Evolutionary conservation across 2,113 vertebrate genomes (phyloP).

Genomic region (Pteronura brasiliensis): DNA sequence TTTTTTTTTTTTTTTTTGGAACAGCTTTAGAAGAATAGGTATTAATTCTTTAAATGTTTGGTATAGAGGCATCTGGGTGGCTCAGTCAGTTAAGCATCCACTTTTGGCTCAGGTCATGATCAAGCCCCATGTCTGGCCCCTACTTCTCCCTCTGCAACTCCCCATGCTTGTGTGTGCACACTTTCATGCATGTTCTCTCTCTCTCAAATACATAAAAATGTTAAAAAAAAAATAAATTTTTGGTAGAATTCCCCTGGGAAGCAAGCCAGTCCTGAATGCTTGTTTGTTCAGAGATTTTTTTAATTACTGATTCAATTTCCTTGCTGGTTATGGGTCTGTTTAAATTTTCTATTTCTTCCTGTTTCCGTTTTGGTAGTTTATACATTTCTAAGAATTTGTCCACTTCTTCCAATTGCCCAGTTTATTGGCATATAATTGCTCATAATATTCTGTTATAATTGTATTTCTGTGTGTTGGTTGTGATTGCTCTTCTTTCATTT

Average conservation of each 20-base stretch:
- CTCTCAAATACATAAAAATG: too few species aligned
- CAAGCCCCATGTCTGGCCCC: too few species aligned
- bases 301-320: background rate
- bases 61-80: too few species aligned
- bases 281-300: background rate
- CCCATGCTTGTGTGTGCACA: too few species aligned
- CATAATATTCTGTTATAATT: background rate
- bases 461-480: too few species aligned
- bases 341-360: background rate
- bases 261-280: background rate
- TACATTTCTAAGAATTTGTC: background rate
- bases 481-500: too few species aligned
- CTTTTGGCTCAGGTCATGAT: too few species aligned
- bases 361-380: background rate
- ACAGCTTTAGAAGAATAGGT: background rate
- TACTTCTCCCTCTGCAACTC: too few species aligned
- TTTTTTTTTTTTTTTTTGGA: background rate
- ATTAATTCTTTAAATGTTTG: background rate
- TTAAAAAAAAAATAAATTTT: too few species aligned
- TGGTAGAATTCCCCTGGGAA: background rate
- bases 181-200: too few species aligned
- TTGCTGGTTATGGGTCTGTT: background rate
- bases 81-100: too few species aligned
- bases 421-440: background rate
- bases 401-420: background rate